phyloP scores from a whole-genome alignment of 2,888 invertebrate genomes.

The Cotesia congregata region DNA sequence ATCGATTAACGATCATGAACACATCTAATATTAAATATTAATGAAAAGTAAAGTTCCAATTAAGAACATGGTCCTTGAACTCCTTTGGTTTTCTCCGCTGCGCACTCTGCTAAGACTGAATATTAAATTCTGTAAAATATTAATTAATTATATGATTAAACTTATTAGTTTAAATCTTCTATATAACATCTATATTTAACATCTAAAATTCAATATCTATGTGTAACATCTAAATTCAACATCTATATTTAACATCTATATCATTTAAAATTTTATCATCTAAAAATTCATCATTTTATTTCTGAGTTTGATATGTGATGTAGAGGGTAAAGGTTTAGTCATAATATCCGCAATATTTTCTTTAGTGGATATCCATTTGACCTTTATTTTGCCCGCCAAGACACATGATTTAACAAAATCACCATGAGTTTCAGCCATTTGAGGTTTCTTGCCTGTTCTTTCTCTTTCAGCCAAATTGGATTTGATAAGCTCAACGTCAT shows the following conservation, averaged over 20 bases:
- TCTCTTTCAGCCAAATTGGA: conserved; percentile 34
- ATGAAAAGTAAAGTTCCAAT: not conserved
- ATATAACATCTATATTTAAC: conserved; percentile 18
- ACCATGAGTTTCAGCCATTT: conserved; percentile 15
- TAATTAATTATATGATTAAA: conserved; percentile 2
- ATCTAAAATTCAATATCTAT: not conserved
- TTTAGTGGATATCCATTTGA: conserved; percentile 38
- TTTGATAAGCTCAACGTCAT: conserved; percentile 32
- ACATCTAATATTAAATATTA: conserved; percentile 11
- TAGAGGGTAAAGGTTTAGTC: not conserved
- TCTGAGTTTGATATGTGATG: not conserved
- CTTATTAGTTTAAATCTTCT: conserved; percentile 6
- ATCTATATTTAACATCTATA: no score
- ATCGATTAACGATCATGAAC: conserved; percentile 27
- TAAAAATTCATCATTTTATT: not conserved
- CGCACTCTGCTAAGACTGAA: not conserved
- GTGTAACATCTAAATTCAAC: no score
- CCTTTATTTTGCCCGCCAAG: conserved; percentile 32
- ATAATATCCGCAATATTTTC: conserved; percentile 34
- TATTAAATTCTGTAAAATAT: conserved; percentile 16
- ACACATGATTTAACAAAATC: conserved; percentile 40
- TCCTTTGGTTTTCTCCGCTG: not conserved
- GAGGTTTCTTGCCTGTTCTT: conserved; percentile 35
- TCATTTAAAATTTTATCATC: no score
- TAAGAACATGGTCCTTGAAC: not conserved